These are phyloP conservation scores for Polydrusus cervinus DNA, from an alignment of 2,888 invertebrate genomes.

Conservation along the genomic window DNA sequence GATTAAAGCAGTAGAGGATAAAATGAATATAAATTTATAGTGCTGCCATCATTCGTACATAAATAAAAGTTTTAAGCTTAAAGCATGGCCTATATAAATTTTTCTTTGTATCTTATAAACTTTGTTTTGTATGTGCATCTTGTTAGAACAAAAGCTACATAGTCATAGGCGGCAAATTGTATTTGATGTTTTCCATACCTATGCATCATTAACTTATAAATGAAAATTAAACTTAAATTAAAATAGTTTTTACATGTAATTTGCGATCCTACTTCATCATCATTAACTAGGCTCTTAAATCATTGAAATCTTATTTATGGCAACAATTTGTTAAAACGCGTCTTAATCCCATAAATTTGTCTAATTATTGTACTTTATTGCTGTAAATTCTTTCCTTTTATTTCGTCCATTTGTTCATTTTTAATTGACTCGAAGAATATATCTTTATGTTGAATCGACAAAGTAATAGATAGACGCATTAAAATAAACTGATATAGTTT, in stretches of 20 bases:
- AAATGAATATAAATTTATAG: too few species aligned
- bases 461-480: constrained; percentile 5
- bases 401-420: constrained; percentile 17
- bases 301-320: constrained; percentile 6
- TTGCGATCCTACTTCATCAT: constrained; percentile 8
- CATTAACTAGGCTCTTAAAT: constrained; percentile 6
- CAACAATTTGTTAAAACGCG: constrained; percentile 15
- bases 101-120: too few species aligned
- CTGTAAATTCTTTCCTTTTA: constrained; percentile 15
- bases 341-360: constrained; percentile 19
- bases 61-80: too few species aligned
- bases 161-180: too few species aligned
- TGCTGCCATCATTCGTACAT: too few species aligned
- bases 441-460: constrained; percentile 19
- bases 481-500: constrained; percentile 16
- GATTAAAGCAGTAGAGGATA: too few species aligned
- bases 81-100: too few species aligned
- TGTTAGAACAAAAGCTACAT: not conserved
- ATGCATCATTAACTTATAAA: too few species aligned
- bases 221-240: not conserved
- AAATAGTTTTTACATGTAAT: not conserved
- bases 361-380: constrained; percentile 26
- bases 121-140: too few species aligned
- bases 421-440: constrained; percentile 21
- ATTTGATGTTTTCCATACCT: too few species aligned